Conservation (phyloP, 2,113 vertebrate species). For the Engraulis encrasicolus region DNA sequence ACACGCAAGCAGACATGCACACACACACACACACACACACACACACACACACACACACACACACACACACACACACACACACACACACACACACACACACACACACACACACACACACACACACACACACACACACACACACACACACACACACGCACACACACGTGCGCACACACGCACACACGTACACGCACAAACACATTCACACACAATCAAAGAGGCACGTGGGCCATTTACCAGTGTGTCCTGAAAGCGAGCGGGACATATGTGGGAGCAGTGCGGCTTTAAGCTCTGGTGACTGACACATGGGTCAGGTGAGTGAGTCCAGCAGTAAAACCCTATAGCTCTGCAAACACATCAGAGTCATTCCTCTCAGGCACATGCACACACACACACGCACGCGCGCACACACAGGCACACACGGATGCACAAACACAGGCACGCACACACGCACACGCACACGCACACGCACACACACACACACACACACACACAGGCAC, state of each 20-base stretch:
- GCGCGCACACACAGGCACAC: too few relatives aligned
- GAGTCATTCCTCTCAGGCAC: not conserved
- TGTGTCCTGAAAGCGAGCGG: not conserved
- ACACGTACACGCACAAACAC: not conserved
- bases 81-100: not conserved
- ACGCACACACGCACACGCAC: too few relatives aligned
- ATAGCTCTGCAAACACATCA: not conserved
- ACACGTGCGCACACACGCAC: not conserved
- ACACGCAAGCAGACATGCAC: too few relatives aligned
- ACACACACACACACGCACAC: not conserved
- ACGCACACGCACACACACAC: too few relatives aligned
- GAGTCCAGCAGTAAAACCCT: not conserved
- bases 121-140: not conserved
- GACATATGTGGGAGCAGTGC: not conserved
- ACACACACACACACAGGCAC: too few relatives aligned
- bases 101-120: not conserved
- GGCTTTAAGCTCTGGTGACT: not conserved
- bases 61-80: not conserved
- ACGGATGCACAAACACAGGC: too few relatives aligned
- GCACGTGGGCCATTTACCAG: not conserved
- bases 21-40: too few relatives aligned
- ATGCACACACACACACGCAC: too few relatives aligned
- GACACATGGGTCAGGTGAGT: slow-evolving; percentile 8
- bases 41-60: not conserved
- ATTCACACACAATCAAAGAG: not conserved